Evolutionary conservation across 2,113 vertebrate genomes (phyloP).

Genomic region (Hippocampus abdominalis): DNA sequence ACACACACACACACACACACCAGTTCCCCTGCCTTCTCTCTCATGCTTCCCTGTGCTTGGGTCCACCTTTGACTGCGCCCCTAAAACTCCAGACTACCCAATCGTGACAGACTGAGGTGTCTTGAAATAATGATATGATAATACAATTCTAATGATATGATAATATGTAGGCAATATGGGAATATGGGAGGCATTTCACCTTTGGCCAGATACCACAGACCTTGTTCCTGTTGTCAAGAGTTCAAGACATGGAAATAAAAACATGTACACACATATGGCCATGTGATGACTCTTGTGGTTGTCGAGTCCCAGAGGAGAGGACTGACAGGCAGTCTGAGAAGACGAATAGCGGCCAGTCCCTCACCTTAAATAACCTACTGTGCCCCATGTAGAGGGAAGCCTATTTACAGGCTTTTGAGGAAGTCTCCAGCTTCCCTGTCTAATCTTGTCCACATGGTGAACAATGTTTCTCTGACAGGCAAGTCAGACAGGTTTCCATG

Average conservation of each 20-base stretch:
- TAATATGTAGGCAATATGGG: conserved; percentile 58
- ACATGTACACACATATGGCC: conserved; percentile 17
- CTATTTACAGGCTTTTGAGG: conserved; percentile 34
- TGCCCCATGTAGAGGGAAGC: conserved; percentile 76
- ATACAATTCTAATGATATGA: conserved; percentile 68
- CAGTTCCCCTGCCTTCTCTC: not conserved
- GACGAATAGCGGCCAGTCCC: conserved; percentile 60
- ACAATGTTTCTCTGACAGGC: conserved; percentile 62
- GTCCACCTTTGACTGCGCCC: not conserved
- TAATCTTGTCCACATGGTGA: conserved; percentile 38
- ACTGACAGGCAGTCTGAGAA: conserved; percentile 44
- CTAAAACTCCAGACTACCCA: not conserved
- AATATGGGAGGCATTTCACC: conserved; percentile 53
- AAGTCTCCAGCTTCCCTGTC: conserved; percentile 24
- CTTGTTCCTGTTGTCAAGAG: conserved; percentile 56
- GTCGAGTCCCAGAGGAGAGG: conserved; percentile 44
- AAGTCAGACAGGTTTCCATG: conserved; percentile 61
- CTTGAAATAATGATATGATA: conserved; percentile 37
- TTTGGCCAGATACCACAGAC: conserved; percentile 63
- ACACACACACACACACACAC: too few species aligned
- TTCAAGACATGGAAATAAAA: conserved; percentile 34
- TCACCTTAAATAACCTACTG: conserved; percentile 85
- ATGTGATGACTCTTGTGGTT: conserved; percentile 45
- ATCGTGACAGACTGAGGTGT: not conserved
- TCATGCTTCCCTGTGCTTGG: not conserved